Evolutionary conservation across 2,113 vertebrate genomes (phyloP).

Genomic region (Pelodiscus sinensis): DNA sequence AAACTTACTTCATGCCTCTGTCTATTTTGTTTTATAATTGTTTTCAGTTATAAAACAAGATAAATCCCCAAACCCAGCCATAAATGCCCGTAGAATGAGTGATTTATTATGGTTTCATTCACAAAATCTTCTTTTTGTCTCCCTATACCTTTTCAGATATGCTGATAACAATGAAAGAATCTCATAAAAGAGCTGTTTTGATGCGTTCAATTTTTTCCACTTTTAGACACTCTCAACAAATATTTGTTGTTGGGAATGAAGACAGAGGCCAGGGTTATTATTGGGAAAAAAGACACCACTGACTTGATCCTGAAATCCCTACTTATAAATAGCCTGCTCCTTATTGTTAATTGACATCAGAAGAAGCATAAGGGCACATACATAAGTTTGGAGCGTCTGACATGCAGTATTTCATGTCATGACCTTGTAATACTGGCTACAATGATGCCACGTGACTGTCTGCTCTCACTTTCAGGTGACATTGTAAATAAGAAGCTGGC

Average conservation of each 20-base stretch:
- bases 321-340: constrained; percentile 26
- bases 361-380: no score
- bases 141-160: constrained; percentile 50
- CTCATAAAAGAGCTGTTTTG: constrained; percentile 62
- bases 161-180: constrained; percentile 47
- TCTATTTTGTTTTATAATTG: constrained; percentile 33
- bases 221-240: constrained; percentile 33
- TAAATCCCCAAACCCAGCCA: constrained; percentile 67
- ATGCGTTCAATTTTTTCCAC: constrained; percentile 51
- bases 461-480: no score
- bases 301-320: constrained; percentile 10
- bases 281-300: constrained; percentile 24
- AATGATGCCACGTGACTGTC: no score
- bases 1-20: constrained; percentile 7
- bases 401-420: no score
- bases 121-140: constrained; percentile 50
- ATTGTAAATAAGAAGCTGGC: no score
- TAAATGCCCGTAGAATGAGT: constrained; percentile 53
- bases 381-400: no score
- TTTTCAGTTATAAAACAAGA: constrained; percentile 64
- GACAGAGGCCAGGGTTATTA: constrained; percentile 5
- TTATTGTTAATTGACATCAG: background rate
- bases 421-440: no score
- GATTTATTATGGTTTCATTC: constrained; percentile 63
- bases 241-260: constrained; percentile 1